Conservation (phyloP, 2,113 vertebrate species). For the Ammodramus savannarum region DNA sequence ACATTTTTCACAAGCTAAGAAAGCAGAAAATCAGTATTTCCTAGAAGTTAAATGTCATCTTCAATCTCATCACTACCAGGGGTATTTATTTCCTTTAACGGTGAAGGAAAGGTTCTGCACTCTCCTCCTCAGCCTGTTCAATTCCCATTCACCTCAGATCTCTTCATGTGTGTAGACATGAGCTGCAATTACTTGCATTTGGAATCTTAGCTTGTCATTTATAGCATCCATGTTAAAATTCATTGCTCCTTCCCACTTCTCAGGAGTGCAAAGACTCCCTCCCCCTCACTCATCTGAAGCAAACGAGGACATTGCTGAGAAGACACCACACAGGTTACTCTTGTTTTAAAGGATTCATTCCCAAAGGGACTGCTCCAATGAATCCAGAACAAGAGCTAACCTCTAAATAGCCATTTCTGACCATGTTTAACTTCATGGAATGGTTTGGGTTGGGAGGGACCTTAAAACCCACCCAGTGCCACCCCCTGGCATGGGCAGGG, state of each 20-base stretch:
- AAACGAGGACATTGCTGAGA: not conserved
- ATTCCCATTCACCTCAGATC: not conserved
- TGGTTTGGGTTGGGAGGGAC: not conserved
- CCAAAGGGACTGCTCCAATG: not conserved
- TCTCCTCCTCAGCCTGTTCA: not conserved
- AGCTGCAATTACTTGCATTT: not conserved
- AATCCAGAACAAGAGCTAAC: not conserved
- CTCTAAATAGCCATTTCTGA: not conserved
- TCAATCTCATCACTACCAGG: not conserved
- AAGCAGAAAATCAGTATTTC: not conserved
- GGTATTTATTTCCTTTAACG: not conserved
- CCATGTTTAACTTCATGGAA: not conserved
- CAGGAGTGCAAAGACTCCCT: not conserved
- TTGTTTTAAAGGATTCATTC: not conserved
- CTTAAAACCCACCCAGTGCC: not conserved
- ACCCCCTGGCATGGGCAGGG: not conserved
- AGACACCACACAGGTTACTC: not conserved
- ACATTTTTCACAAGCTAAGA: not conserved
- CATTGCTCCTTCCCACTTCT: not conserved
- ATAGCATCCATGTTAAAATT: not conserved
- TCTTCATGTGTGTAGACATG: not conserved
- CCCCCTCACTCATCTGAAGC: not conserved
- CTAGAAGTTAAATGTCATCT: not conserved
- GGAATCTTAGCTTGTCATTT: not conserved
- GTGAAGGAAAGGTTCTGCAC: not conserved